Base-by-base conservation (phyloP, 2,888 invertebrate species). In the Hecatera dysodea region DNA sequence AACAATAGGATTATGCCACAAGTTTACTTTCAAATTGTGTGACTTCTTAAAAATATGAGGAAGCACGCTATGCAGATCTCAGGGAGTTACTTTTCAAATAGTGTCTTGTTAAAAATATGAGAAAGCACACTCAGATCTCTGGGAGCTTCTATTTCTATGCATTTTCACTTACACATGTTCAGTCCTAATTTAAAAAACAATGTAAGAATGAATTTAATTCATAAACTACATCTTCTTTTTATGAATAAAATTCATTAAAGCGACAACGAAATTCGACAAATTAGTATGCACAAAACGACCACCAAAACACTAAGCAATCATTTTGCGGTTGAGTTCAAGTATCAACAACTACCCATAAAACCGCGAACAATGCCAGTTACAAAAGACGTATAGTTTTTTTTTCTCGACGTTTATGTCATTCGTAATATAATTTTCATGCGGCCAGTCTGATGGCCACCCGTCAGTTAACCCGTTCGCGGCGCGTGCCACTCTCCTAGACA, bases 401-500 rank as follows among this genome's bases (percentile, higher is more conserved):
- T 67, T 48, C 46, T 64, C 27, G 7, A 50, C 55, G 19, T 59
- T 66, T 39, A 53, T 69, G 59, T 48, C 66, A 59, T 27, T 56
- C 55, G 59, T 61, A 33, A 53, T 56, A 39, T 24, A 33, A 39
- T 59, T 64, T 39, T 64, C 57, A 22, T 46, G 52, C 22, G 27
- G 53, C 57, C 60, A 46, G 59, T 59, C 17, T 19, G 48, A 53
- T 46, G 29, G 60, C 57, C 59, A 65, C 11, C 46, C 42, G 29
- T 33, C 57, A 42, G 39, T 80, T 70, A 80, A 78, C 84, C 64
- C 42, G 73, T 75, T 53, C 11, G 12, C 56, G 61, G 61, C 83
- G 55, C 75, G 81, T 78, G 83, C 74, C 74, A 69, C 46, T 60
- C 80, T 78, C 65, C 60, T 81, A 72, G 73, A n/a, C 64, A 66